Evolutionary conservation across 2,113 vertebrate species (phyloP), one percentile per base, ranked within the genome.

Genomic region (Phylloscopus whistleri): DNA sequence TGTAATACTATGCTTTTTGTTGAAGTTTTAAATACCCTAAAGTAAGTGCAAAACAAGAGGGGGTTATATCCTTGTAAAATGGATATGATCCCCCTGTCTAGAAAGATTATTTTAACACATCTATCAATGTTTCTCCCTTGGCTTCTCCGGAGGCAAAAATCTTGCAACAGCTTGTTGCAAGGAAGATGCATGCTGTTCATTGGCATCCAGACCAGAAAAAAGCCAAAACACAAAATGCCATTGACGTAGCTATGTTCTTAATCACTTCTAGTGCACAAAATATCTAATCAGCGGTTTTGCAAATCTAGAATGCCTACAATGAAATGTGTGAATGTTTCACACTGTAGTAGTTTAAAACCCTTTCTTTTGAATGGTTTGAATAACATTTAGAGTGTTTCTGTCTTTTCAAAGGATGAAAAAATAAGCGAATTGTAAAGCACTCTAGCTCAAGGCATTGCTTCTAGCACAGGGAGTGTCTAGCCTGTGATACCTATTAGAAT

Each of bases 131-230:
- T 87, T 96, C 92, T 75, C 72, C 88, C 68, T 92, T 96, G 96
- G 96, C 88, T 95, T 94, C 85, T 97, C 87, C 6, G 31, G 81
- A 96, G 93, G 95, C 81, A 85, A 87, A 96, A 96, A 95, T 88
- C 86, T 94, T 96, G 79, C 89, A 95, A 91, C 97, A 97, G 95
- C 96, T 96, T 97, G 96, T 97, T 96, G 93, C 59, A 84, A 87
- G 89, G 94, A 96, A 95, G 92, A 90, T 95, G 78, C 96, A 93
- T 97, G 96, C 96, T 96, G 96, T 96, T 97, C 95, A 33, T 83
- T 98, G 97, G 96, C 97, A 97, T 92, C 89, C 89, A 7, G 79
- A 91, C 37, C 93, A 95, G 93, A 56, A 88, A 89, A 97, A 95
- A 96, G 49, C 39, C 84, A 93, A 92, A 94, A 89, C 90, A 96